A percentile compares a stretch with the other conserved stretches of the same genome.
Evolutionary conservation across 2,113 vertebrate genomes (phyloP).

Genomic region (Dissostichus mawsoni): DNA sequence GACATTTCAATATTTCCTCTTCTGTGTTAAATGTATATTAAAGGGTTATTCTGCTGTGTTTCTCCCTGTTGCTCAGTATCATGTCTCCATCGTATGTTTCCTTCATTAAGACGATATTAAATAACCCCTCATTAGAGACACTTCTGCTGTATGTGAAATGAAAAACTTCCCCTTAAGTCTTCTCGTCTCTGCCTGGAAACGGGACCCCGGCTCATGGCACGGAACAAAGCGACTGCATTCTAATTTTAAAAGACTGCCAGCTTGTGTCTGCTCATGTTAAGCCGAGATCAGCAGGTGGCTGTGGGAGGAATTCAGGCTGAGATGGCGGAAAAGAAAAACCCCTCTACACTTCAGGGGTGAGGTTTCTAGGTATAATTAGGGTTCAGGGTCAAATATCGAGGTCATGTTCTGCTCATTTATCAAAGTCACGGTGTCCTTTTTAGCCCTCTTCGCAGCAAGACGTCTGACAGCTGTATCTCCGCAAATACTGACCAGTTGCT

Average conservation of each 20-base stretch:
- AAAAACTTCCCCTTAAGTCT: background rate
- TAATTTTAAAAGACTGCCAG: constrained; percentile 44
- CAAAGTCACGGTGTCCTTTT: background rate
- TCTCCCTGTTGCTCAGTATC: background rate
- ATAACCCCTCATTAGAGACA: background rate
- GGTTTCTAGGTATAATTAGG: constrained; percentile 14
- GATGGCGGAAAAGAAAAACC: background rate
- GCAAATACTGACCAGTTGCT: no score
- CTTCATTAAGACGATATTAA: background rate
- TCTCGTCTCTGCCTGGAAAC: background rate
- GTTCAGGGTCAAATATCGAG: background rate
- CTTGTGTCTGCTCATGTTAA: background rate
- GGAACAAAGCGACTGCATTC: constrained; percentile 24
- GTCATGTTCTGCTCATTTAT: constrained; percentile 16
- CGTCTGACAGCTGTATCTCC: no score
- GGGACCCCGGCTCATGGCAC: background rate
- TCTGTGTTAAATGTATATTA: no score
- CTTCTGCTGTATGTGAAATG: constrained; percentile 9
- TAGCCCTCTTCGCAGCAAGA: no score
- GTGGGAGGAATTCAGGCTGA: background rate
- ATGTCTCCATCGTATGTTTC: background rate
- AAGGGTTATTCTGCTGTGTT: no score
- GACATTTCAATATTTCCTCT: no score
- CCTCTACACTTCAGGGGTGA: background rate
- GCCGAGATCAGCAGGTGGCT: constrained; percentile 20